Conservation (phyloP, 2,888 invertebrate species). For the Electrophaes corylata region DNA sequence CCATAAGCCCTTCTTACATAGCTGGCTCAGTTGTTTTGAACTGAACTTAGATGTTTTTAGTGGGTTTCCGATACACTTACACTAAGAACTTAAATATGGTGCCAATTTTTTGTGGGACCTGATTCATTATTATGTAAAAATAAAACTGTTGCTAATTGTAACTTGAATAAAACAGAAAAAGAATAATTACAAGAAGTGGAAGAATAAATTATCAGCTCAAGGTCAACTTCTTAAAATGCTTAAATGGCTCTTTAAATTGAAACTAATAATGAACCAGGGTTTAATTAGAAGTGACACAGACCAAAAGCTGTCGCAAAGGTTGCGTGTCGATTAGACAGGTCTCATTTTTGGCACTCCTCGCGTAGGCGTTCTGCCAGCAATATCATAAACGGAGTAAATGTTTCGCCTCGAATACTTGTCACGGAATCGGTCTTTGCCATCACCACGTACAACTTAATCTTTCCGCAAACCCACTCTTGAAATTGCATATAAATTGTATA, state of each 20-base stretch:
- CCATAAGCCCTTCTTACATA: neutral
- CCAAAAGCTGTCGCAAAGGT: conserved; percentile 34
- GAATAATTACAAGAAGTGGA: neutral
- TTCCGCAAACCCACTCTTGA: conserved; percentile 17
- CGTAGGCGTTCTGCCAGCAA: conserved; percentile 52
- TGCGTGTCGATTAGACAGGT: conserved; percentile 44
- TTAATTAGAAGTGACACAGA: neutral
- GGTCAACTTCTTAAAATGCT: no score
- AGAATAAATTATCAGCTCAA: neutral
- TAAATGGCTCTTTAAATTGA: neutral
- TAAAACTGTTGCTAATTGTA: neutral
- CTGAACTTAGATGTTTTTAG: neutral
- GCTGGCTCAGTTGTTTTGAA: neutral
- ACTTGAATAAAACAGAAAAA: neutral
- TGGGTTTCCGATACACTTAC: neutral
- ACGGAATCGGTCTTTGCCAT: conserved; percentile 46
- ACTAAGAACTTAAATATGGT: neutral
- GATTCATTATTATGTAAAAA: no score
- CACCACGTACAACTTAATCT: conserved; percentile 33
- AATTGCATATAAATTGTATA: conserved; percentile 21
- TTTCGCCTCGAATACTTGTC: conserved; percentile 47
- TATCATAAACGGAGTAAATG: conserved; percentile 43
- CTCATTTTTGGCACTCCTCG: conserved; percentile 58
- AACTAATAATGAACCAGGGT: neutral
- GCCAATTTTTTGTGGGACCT: no score